Conservation (phyloP, 2,113 vertebrate species). For the Merops nubicus region DNA sequence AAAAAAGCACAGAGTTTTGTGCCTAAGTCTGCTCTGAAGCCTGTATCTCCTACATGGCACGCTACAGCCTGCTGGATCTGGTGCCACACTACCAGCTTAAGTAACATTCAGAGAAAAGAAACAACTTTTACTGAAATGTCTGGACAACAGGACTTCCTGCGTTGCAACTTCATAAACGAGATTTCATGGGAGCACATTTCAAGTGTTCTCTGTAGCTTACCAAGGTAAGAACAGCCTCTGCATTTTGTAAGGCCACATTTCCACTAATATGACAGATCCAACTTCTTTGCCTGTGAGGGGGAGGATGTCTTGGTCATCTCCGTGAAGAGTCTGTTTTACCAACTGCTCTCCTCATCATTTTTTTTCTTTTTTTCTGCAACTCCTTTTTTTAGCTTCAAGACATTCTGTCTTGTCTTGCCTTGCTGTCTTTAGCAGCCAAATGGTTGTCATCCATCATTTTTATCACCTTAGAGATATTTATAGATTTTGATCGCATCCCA, state of each 20-base stretch:
- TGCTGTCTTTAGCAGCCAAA: conserved; percentile 33
- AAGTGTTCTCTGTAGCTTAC: not conserved
- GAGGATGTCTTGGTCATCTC: not conserved
- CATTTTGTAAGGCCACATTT: not conserved
- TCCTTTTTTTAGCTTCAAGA: conserved; percentile 18
- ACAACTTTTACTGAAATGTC: not conserved
- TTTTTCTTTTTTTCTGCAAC: not conserved
- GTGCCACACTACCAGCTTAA: not conserved
- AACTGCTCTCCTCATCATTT: not conserved
- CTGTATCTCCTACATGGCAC: not conserved
- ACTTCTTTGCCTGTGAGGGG: not conserved
- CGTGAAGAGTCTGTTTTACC: not conserved
- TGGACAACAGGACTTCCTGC: not conserved
- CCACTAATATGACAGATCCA: not conserved
- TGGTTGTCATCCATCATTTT: conserved; percentile 41
- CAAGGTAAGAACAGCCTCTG: not conserved
- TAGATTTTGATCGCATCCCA: not conserved
- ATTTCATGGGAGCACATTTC: not conserved
- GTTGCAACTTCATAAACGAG: not conserved
- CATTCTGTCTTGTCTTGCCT: conserved; percentile 12
- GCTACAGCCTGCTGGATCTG: not conserved
- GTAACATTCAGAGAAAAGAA: not conserved
- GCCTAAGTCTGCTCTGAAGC: not conserved
- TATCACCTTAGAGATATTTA: conserved; percentile 46
- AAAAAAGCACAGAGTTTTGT: not conserved